These are phyloP conservation scores for Drosophila tripunctata DNA, from an alignment of 2,888 invertebrate species.

Conservation along the genomic window DNA sequence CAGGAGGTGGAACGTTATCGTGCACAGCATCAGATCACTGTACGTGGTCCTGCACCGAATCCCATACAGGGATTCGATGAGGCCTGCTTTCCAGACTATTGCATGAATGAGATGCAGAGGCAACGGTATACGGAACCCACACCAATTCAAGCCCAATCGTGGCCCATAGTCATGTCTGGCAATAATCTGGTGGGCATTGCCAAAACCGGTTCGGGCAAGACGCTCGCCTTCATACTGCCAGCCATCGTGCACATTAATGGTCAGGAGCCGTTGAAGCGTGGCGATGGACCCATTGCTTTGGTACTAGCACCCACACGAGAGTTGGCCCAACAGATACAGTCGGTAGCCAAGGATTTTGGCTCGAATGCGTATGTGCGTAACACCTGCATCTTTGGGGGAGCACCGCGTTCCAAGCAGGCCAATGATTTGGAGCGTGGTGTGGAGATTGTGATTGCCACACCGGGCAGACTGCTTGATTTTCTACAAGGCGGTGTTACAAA, in stretches of 20 bases:
- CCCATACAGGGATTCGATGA: slow-evolving; percentile 92
- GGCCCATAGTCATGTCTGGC: slow-evolving; percentile 94
- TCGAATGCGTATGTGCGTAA: slow-evolving; percentile 90
- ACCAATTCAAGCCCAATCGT: slow-evolving; percentile 93
- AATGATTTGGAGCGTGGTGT: slow-evolving; percentile 91
- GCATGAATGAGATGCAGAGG: slow-evolving; percentile 87
- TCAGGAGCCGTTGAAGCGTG: slow-evolving; percentile 89
- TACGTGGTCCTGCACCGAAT: slow-evolving; percentile 90
- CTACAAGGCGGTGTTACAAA: slow-evolving; percentile 90
- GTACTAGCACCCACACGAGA: slow-evolving; percentile 92
- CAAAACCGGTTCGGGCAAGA: slow-evolving; percentile 93
- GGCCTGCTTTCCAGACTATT: slow-evolving; percentile 91
- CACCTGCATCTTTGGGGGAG: slow-evolving; percentile 96
- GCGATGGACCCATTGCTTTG: slow-evolving; percentile 93
- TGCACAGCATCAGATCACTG: slow-evolving; percentile 89
- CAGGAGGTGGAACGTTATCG: slow-evolving; percentile 89
- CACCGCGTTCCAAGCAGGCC: slow-evolving; percentile 91
- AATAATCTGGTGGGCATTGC: slow-evolving; percentile 93
- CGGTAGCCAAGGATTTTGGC: slow-evolving; percentile 93
- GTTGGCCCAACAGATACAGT: slow-evolving; percentile 92
- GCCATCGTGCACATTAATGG: slow-evolving; percentile 94
- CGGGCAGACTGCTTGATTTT: slow-evolving; percentile 94
- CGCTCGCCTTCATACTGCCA: slow-evolving; percentile 91
- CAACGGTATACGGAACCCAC: slow-evolving; percentile 91
- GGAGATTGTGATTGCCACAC: slow-evolving; percentile 95